A percentile compares a stretch with the other conserved stretches of the same genome.
Evolutionary conservation across 2,113 vertebrate species (phyloP).

Genomic region (Eonycteris spelaea): DNA sequence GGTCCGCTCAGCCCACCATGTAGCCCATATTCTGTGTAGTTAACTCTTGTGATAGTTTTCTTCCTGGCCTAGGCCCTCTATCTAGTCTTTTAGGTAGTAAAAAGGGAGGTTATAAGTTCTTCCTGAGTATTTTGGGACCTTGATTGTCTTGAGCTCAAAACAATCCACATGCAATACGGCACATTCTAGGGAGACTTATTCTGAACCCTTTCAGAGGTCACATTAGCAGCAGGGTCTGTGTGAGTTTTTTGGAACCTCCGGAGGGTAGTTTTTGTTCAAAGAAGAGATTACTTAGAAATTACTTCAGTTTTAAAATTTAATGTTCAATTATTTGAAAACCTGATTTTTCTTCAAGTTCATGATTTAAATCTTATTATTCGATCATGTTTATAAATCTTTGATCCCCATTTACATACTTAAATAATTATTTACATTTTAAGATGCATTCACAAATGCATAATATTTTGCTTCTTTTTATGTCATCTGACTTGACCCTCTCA

Average conservation of each 20-base stretch:
- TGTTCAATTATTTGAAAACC: not conserved
- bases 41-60: not conserved
- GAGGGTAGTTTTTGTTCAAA: not conserved
- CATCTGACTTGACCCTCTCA: not conserved
- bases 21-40: not conserved
- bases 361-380: not conserved
- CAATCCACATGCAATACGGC: not conserved
- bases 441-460: not conserved
- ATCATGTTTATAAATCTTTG: not conserved
- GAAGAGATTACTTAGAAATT: not conserved
- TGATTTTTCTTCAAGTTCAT: not conserved
- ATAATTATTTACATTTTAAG: slow-evolving; percentile 30
- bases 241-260: not conserved
- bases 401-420: not conserved
- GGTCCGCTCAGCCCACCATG: not conserved
- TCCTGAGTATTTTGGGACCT: not conserved
- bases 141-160: not conserved
- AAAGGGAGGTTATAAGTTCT: not conserved
- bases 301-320: slow-evolving; percentile 42
- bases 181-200: not conserved
- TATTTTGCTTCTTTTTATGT: not conserved
- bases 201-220: not conserved
- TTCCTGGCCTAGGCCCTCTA: not conserved
- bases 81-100: not conserved
- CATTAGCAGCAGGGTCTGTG: not conserved